phyloP scores from a whole-genome alignment of 1,140 invertebrate species.

The Drosophila kikkawai region DNA sequence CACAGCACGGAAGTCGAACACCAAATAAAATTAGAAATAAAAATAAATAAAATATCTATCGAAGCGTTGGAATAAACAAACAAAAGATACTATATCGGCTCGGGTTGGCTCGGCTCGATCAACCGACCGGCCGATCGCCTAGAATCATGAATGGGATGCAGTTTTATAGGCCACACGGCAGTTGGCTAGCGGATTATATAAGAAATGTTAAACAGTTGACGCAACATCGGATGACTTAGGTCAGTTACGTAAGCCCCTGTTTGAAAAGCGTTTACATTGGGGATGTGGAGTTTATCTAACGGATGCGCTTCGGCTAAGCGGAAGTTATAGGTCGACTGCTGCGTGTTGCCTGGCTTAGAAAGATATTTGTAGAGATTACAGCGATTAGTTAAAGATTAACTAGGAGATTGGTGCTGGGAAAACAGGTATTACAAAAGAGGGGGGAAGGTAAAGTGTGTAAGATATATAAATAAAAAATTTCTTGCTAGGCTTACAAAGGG shows the following conservation, averaged over 20 bases:
- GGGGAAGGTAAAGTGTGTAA: not conserved
- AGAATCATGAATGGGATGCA: constrained; percentile 77
- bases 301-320: constrained; percentile 30
- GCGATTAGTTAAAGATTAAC: not conserved
- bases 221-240: constrained; percentile 62
- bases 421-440: not conserved
- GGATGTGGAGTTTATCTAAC: constrained; percentile 43
- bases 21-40: constrained; percentile 35
- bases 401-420: not conserved
- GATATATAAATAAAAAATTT: not conserved
- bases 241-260: constrained; percentile 67
- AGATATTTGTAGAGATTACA: not conserved
- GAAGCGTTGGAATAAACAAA: constrained; percentile 49
- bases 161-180: constrained; percentile 21
- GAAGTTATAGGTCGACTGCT: constrained; percentile 27
- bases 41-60: constrained; percentile 50
- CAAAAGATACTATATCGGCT: constrained; percentile 52
- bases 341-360: constrained; percentile 6
- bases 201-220: constrained; percentile 55
- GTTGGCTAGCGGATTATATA: constrained; percentile 56
- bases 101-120: constrained; percentile 15
- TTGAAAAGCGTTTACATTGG: constrained; percentile 26
- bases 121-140: constrained; percentile 31
- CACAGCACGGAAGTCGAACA: constrained; percentile 72
- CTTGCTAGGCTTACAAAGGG: not conserved